Percentiles rank a stretch among this genome's conserved stretches.
Conservation (phyloP, 2,797 vertebrate genomes). For the Acipenser ruthenus region DNA sequence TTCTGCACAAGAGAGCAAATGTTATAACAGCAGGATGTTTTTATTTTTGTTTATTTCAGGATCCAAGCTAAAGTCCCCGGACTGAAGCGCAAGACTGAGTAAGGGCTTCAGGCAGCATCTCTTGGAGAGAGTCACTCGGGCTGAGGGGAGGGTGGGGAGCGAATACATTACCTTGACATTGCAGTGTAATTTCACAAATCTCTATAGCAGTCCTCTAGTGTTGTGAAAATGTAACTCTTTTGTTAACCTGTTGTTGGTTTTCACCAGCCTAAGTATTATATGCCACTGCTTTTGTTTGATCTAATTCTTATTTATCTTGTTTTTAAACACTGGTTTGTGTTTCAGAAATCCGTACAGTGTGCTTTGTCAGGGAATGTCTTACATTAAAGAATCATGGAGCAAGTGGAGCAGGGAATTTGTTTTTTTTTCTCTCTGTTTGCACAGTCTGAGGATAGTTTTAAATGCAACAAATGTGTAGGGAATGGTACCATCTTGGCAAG, state of each 20-base stretch:
- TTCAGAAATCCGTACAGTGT: slow-evolving; percentile 54
- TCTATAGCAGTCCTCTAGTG: slow-evolving; percentile 64
- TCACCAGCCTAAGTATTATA: slow-evolving; percentile 60
- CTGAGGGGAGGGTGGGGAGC: slow-evolving; percentile 17
- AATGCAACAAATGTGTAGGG: slow-evolving; percentile 51
- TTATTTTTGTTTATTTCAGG: slow-evolving; percentile 46
- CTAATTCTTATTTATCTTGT: slow-evolving; percentile 58
- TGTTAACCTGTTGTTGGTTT: slow-evolving; percentile 48
- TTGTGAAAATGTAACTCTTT: slow-evolving; percentile 43
- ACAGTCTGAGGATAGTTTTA: slow-evolving; percentile 41
- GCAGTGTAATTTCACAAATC: slow-evolving; percentile 68
- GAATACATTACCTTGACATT: slow-evolving; percentile 51
- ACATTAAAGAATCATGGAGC: slow-evolving; percentile 39
- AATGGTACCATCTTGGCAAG: slow-evolving; percentile 56
- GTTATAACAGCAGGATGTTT: neutral
- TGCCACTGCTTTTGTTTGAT: slow-evolving; percentile 61
- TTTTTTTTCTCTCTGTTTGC: slow-evolving; percentile 33
- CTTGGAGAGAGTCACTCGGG: slow-evolving; percentile 45
- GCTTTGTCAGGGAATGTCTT: slow-evolving; percentile 54
- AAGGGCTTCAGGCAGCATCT: slow-evolving; percentile 35
- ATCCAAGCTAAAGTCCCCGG: slow-evolving; percentile 90
- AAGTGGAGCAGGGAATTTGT: slow-evolving; percentile 38
- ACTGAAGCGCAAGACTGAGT: slow-evolving; percentile 86
- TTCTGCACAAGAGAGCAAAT: neutral
- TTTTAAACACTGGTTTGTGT: slow-evolving; percentile 64